These are phyloP conservation scores for Tuberolachnus salignus DNA, from an alignment of 2,888 invertebrate species.

Conservation along the genomic window DNA sequence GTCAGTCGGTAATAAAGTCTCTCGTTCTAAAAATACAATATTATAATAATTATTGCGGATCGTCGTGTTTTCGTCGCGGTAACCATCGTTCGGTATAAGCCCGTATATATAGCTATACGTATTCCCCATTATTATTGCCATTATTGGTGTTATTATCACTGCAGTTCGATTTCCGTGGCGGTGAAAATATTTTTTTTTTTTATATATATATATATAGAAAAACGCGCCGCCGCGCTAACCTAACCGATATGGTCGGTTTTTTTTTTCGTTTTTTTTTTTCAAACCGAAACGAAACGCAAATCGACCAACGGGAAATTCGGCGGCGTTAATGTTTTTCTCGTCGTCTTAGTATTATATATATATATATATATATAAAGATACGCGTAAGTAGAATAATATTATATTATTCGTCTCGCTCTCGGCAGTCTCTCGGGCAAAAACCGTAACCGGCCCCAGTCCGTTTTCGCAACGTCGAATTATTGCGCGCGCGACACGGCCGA, in stretches of 20 bases:
- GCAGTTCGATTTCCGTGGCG: slow-evolving; percentile 8
- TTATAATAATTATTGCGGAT: too few relatives aligned
- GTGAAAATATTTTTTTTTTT: too few relatives aligned
- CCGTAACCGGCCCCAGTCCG: slow-evolving; percentile 5
- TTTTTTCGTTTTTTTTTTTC: slow-evolving; percentile 13
- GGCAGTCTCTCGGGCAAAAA: not conserved
- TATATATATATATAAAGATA: not conserved
- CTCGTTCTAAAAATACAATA: too few relatives aligned
- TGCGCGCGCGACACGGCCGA: not conserved
- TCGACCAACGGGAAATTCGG: slow-evolving; percentile 36
- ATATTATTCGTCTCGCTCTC: slow-evolving; percentile 29
- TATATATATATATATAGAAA: too few relatives aligned
- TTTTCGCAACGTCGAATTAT: slow-evolving; percentile 11
- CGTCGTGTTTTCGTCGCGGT: not conserved
- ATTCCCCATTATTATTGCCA: not conserved
- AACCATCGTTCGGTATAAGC: not conserved
- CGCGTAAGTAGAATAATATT: not conserved
- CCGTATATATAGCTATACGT: not conserved
- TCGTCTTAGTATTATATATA: not conserved
- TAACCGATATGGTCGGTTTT: slow-evolving; percentile 13
- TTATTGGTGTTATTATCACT: not conserved
- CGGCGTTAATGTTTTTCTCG: not conserved
- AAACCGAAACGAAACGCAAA: slow-evolving; percentile 43
- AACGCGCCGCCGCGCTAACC: slow-evolving; percentile 13
- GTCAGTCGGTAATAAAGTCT: too few relatives aligned